phyloP scores from a whole-genome alignment of 2,113 vertebrate genomes.

The Hystrix brachyura region DNA sequence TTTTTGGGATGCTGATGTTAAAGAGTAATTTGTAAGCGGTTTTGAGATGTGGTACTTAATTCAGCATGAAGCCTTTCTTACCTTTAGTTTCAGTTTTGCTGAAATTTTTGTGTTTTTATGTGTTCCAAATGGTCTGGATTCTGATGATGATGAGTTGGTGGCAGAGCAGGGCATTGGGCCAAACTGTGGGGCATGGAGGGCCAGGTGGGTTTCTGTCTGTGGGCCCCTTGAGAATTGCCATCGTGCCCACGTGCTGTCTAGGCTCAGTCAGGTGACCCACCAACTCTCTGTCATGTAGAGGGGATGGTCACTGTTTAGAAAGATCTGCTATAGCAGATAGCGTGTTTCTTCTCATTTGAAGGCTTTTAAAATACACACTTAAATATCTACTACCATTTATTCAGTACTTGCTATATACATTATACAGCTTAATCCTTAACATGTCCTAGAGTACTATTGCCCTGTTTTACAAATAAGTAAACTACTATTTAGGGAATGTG shows the following conservation, averaged over 20 bases:
- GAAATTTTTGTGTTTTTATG: slow-evolving; percentile 11
- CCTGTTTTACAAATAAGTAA: neutral
- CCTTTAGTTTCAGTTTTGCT: slow-evolving; percentile 52
- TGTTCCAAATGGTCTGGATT: slow-evolving; percentile 39
- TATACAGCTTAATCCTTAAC: neutral
- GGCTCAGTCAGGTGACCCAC: fast-evolving
- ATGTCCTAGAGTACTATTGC: neutral
- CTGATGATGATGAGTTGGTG: neutral
- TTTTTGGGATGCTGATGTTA: slow-evolving; percentile 66
- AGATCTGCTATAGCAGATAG: neutral
- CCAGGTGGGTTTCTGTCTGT: fast-evolving
- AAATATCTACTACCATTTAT: neutral
- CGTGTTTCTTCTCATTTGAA: slow-evolving; percentile 7
- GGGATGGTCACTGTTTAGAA: neutral
- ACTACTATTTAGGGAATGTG: neutral
- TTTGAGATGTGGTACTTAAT: slow-evolving; percentile 71
- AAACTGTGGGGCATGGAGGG: neutral
- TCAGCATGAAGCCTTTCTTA: slow-evolving; percentile 60
- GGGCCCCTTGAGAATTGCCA: neutral
- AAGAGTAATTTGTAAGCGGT: slow-evolving; percentile 74
- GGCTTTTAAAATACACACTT: neutral
- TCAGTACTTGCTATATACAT: neutral
- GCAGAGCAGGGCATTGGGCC: neutral
- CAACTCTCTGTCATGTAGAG: neutral
- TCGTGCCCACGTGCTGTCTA: neutral